Percentiles rank a stretch among this genome's conserved stretches.
phyloP scores from a whole-genome alignment of 2,888 invertebrate genomes.

The Drosophila demipolita region DNA sequence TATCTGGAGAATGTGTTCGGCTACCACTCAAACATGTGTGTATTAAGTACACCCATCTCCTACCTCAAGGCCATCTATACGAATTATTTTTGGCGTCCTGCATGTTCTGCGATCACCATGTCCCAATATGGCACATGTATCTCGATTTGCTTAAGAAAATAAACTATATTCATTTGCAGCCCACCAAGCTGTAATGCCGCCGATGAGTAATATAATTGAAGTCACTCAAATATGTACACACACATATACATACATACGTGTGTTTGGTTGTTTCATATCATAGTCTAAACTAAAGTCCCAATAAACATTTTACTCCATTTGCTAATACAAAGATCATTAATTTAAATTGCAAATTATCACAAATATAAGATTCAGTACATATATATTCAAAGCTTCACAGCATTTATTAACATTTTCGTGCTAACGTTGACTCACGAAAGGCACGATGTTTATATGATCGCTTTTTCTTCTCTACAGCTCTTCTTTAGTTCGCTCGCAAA shows the following conservation, averaged over 20 bases:
- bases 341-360: background rate
- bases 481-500: background rate
- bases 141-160: slow-evolving; percentile 83
- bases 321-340: background rate
- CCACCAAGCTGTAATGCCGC: slow-evolving; percentile 91
- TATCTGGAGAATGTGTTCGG: slow-evolving; percentile 88
- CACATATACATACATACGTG: no score
- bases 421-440: slow-evolving; percentile 19
- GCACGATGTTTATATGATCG: slow-evolving; percentile 4
- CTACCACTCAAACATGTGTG: slow-evolving; percentile 88
- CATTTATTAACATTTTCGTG: slow-evolving; percentile 1
- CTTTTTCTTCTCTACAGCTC: background rate
- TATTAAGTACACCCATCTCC: slow-evolving; percentile 75
- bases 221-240: background rate
- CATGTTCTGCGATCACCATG: slow-evolving; percentile 86
- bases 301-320: background rate
- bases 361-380: background rate
- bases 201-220: slow-evolving; percentile 3
- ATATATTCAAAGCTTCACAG: slow-evolving; percentile 8
- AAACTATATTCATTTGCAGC: slow-evolving; percentile 91
- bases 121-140: slow-evolving; percentile 83
- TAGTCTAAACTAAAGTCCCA: background rate
- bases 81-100: slow-evolving; percentile 85
- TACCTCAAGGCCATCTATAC: slow-evolving; percentile 85
- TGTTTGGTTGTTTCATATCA: background rate